These are phyloP conservation scores for Tetranychus cinnabarinus DNA, from an alignment of 1,140 invertebrate species.

Conservation along the genomic window DNA sequence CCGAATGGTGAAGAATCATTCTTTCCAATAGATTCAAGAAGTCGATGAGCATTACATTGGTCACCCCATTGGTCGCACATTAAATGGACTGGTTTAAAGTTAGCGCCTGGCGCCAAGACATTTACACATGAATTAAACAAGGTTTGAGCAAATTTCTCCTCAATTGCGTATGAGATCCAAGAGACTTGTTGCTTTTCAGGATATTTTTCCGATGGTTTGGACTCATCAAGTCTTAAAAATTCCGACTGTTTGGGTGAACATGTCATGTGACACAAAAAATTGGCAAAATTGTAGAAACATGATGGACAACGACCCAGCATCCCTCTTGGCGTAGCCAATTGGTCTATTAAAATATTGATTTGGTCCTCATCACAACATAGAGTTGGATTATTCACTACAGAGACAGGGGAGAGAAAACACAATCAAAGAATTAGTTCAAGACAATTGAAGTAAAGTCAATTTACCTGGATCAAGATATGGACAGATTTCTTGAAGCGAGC, in stretches of 20 bases:
- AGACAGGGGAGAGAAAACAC: neutral
- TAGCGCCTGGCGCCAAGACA: neutral
- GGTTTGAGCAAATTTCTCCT: constrained; percentile 36
- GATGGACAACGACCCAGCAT: constrained; percentile 55
- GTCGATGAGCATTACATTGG: constrained; percentile 17
- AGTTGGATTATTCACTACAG: neutral
- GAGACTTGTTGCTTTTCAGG: constrained; percentile 19
- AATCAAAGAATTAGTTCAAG: too few relatives aligned
- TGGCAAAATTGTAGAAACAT: constrained; percentile 54
- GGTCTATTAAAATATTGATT: constrained; percentile 1
- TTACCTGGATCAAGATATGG: too few relatives aligned
- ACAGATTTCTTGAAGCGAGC: too few relatives aligned
- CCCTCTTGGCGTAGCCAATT: neutral
- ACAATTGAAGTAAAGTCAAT: too few relatives aligned
- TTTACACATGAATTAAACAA: constrained; percentile 27
- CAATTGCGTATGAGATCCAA: constrained; percentile 30
- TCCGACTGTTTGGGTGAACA: constrained; percentile 50
- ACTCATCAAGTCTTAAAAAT: constrained; percentile 36
- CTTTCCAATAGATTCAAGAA: constrained; percentile 12
- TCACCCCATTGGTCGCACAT: neutral
- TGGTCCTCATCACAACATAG: constrained; percentile 9
- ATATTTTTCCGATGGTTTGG: neutral
- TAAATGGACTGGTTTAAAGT: neutral
- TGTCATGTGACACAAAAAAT: constrained; percentile 55
- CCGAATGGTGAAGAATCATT: constrained; percentile 8